Evolutionary conservation across 2,797 vertebrate genomes (phyloP).

Genomic region (Oryzias sinensis): DNA sequence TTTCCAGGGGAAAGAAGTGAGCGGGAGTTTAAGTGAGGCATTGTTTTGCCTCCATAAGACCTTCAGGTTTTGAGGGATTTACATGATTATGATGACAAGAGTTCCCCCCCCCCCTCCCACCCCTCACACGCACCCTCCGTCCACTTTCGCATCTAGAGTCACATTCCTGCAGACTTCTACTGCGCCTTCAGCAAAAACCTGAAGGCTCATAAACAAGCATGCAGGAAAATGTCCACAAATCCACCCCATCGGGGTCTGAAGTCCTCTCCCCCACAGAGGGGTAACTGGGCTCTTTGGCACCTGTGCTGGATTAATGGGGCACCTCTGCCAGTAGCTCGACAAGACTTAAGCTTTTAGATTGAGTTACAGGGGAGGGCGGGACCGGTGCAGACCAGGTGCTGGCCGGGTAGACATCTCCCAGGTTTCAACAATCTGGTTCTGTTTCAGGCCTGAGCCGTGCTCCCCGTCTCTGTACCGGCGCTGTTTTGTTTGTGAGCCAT

Average conservation of each 20-base stretch:
- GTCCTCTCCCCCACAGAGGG: slow-evolving; percentile 5
- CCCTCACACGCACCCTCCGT: too few relatives aligned
- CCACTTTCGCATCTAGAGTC: neutral
- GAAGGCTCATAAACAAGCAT: neutral
- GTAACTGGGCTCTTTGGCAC: slow-evolving; percentile 83
- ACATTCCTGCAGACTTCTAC: neutral
- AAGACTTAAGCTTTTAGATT: slow-evolving; percentile 89
- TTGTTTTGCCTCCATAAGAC: slow-evolving; percentile 60
- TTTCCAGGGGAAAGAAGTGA: slow-evolving; percentile 79
- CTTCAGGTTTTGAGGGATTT: slow-evolving; percentile 56
- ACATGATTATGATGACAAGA: slow-evolving; percentile 39
- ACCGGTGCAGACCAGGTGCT: slow-evolving; percentile 90
- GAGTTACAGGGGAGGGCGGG: slow-evolving; percentile 86
- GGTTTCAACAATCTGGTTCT: slow-evolving; percentile 75
- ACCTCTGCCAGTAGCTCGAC: slow-evolving; percentile 89
- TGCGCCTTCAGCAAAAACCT: slow-evolving; percentile 1
- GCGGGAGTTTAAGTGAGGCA: slow-evolving; percentile 64
- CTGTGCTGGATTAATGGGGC: slow-evolving; percentile 93
- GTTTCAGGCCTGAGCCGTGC: slow-evolving; percentile 49
- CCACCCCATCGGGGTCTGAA: slow-evolving; percentile 4
- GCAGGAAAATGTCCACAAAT: slow-evolving; percentile 1
- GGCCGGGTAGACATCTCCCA: slow-evolving; percentile 84
- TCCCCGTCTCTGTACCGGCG: neutral
- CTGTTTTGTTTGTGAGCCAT: slow-evolving; percentile 46
- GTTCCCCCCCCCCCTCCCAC: too few relatives aligned